Percentiles rank a stretch among this genome's conserved stretches.
phyloP scores from a whole-genome alignment of 2,888 invertebrate species.

The Adela reaumurella region DNA sequence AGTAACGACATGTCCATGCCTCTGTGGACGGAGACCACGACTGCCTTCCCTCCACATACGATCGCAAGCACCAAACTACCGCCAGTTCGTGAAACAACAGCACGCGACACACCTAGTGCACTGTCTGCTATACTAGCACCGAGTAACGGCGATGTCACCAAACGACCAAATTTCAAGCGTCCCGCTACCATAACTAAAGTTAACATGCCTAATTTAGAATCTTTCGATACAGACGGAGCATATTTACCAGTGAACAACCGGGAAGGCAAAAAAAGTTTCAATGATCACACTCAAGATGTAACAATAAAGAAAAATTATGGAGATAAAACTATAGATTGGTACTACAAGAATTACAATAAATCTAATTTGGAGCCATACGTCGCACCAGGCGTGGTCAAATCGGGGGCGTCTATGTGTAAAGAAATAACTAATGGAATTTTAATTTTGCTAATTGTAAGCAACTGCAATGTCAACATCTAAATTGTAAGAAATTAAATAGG shows the following conservation, averaged over 20 bases:
- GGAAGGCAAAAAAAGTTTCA: conserved; percentile 41
- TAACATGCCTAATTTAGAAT: conserved; percentile 33
- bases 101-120: conserved; percentile 44
- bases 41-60: conserved; percentile 21
- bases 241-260: conserved; percentile 37
- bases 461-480: too few species aligned
- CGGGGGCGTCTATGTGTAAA: background rate
- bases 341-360: conserved; percentile 80
- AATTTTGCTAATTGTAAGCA: too few species aligned
- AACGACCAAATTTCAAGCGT: conserved; percentile 27
- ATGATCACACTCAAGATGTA: conserved; percentile 29
- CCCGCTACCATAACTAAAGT: conserved; percentile 47
- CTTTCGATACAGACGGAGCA: conserved; percentile 27
- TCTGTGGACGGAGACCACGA: conserved; percentile 39
- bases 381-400: conserved; percentile 29
- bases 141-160: conserved; percentile 32
- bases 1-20: conserved; percentile 42
- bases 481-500: too few species aligned
- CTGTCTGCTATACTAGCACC: conserved; percentile 63
- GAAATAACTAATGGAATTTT: too few species aligned
- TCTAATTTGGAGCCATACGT: conserved; percentile 48
- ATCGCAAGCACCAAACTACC: conserved; percentile 22
- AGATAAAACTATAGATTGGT: conserved; percentile 70
- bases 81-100: conserved; percentile 28
- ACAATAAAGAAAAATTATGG: conserved; percentile 43